These are phyloP conservation scores for Sarotherodon lohbergeri DNA, from an alignment of 2,113 vertebrate genomes.

Conservation along the genomic window DNA sequence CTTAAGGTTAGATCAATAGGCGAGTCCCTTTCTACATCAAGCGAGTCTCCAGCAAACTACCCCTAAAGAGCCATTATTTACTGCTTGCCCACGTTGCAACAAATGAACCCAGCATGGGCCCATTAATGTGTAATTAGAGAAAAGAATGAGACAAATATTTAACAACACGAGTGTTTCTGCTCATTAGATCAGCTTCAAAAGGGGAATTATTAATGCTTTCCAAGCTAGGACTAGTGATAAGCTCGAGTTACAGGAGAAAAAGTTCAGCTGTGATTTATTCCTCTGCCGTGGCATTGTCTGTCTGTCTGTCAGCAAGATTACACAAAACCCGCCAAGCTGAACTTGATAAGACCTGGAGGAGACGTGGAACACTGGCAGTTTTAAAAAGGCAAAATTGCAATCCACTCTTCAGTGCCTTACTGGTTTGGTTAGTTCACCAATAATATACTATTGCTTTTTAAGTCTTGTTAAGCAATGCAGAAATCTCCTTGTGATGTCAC, in stretches of 20 bases:
- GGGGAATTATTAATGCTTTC: slow-evolving; percentile 13
- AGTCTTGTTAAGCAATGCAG: rapidly evolving
- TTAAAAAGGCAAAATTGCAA: background rate
- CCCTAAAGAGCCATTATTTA: slow-evolving; percentile 54
- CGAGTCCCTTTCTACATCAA: slow-evolving; percentile 11
- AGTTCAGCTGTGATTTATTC: background rate
- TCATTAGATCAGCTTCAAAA: slow-evolving; percentile 34
- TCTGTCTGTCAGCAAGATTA: background rate
- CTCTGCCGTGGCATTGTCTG: background rate
- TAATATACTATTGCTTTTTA: background rate
- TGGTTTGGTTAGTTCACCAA: background rate
- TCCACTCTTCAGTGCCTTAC: background rate
- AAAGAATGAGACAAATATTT: slow-evolving; percentile 57
- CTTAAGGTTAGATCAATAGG: slow-evolving; percentile 51
- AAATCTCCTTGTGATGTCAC: background rate
- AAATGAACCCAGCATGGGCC: slow-evolving; percentile 54
- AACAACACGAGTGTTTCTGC: slow-evolving; percentile 30
- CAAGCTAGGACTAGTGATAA: background rate
- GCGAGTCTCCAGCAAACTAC: slow-evolving; percentile 13
- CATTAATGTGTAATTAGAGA: slow-evolving; percentile 67
- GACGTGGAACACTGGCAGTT: background rate
- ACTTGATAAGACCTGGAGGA: background rate
- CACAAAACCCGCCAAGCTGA: background rate
- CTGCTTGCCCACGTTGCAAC: slow-evolving; percentile 38
- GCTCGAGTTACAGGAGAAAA: background rate